phyloP scores from a whole-genome alignment of 2,113 vertebrate genomes.

The Dermatemys mawii region DNA sequence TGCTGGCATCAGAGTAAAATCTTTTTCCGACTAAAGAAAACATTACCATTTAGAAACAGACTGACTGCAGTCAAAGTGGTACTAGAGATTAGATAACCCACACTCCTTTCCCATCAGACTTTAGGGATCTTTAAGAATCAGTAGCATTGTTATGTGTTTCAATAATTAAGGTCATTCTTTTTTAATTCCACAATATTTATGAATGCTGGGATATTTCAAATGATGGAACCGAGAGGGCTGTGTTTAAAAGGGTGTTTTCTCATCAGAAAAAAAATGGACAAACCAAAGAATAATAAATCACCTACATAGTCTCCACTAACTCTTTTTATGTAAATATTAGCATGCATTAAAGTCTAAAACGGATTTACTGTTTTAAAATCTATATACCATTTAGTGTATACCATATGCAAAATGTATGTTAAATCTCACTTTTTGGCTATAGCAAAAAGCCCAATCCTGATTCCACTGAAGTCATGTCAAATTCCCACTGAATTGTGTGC shows the following conservation, averaged over 20 bases:
- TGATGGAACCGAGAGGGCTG: neutral
- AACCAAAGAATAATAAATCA: neutral
- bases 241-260: neutral
- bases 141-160: no score
- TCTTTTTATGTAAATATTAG: neutral
- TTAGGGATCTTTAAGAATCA: neutral
- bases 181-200: neutral
- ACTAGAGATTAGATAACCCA: no score
- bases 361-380: neutral
- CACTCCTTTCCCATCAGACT: no score
- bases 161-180: neutral
- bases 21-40: neutral
- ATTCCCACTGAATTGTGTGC: neutral
- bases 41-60: neutral
- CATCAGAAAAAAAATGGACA: neutral
- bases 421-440: neutral
- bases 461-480: rapidly evolving
- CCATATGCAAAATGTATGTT: neutral
- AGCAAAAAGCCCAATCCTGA: rapidly evolving
- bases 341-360: neutral
- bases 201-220: neutral
- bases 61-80: neutral
- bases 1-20: neutral
- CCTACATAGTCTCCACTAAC: neutral
- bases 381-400: neutral